Evolutionary conservation across 2,113 vertebrate species (phyloP).

Genomic region (Cyanistes caeruleus): DNA sequence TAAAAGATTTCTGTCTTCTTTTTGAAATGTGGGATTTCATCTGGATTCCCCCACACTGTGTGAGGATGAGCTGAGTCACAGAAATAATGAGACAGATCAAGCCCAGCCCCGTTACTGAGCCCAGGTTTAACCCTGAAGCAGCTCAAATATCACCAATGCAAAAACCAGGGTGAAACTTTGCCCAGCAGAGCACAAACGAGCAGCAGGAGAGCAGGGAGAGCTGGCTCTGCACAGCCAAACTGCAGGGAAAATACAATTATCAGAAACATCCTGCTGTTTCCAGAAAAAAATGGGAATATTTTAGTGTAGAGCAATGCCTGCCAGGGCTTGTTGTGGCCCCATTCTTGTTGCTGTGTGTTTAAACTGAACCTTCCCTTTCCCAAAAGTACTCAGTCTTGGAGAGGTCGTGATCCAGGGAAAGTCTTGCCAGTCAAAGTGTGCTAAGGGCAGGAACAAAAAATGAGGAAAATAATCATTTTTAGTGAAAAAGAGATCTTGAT

Average conservation of each 20-base stretch:
- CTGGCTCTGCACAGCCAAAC: neutral
- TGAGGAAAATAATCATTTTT: neutral
- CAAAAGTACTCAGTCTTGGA: neutral
- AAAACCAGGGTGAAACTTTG: fast-evolving
- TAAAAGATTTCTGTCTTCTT: neutral
- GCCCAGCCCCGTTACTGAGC: fast-evolving
- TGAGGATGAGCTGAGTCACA: neutral
- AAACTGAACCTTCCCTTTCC: neutral
- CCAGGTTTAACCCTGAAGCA: neutral
- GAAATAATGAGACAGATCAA: neutral
- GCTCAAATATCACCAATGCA: neutral
- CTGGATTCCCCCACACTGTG: neutral
- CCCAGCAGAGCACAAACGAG: neutral
- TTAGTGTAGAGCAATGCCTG: neutral
- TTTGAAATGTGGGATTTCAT: neutral
- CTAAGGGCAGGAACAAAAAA: neutral
- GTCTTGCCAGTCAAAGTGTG: neutral
- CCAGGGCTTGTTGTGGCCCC: fast-evolving
- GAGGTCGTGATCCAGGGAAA: neutral
- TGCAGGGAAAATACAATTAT: neutral
- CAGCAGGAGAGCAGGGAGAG: neutral
- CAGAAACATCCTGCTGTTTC: neutral
- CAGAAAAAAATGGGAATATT: neutral
- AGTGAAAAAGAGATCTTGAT: neutral
- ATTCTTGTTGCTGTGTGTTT: neutral